phyloP scores from a whole-genome alignment of 2,888 invertebrate genomes.

The Caradrina kadenii region DNA sequence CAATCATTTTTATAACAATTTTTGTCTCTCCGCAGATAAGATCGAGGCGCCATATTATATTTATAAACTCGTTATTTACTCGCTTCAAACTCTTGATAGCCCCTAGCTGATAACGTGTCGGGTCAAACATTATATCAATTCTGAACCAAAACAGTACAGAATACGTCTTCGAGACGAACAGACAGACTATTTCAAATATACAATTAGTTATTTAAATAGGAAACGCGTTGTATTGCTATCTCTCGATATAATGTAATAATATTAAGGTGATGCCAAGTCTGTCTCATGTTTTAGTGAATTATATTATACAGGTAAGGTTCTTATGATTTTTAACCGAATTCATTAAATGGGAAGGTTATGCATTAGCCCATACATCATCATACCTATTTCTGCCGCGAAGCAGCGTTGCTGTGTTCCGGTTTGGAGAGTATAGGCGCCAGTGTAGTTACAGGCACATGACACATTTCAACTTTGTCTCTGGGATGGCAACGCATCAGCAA shows the following conservation, averaged over 20 bases:
- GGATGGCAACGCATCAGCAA: too few species aligned
- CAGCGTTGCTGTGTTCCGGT: too few species aligned
- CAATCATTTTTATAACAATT: background rate
- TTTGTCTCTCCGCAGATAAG: constrained; percentile 25
- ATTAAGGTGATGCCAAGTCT: constrained; percentile 39
- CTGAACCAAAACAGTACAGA: constrained; percentile 19
- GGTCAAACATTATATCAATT: constrained; percentile 50
- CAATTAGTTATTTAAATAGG: background rate
- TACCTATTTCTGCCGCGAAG: too few species aligned
- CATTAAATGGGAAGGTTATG: too few species aligned
- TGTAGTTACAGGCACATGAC: too few species aligned
- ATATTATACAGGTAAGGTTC: constrained; percentile 51
- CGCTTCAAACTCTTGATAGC: constrained; percentile 36
- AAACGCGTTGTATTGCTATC: too few species aligned
- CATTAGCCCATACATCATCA: too few species aligned
- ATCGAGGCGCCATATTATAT: constrained; percentile 35
- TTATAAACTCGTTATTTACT: constrained; percentile 42
- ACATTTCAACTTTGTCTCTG: too few species aligned
- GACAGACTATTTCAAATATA: background rate
- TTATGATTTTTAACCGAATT: too few species aligned
- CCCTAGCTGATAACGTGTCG: constrained; percentile 19
- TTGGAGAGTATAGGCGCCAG: too few species aligned
- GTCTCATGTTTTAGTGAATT: constrained; percentile 51
- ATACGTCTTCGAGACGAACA: background rate
- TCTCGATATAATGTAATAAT: background rate